A percentile compares a stretch with the other conserved stretches of the same genome.
phyloP scores from a whole-genome alignment of 2,797 vertebrate species.

The Muscicapa comitata region DNA sequence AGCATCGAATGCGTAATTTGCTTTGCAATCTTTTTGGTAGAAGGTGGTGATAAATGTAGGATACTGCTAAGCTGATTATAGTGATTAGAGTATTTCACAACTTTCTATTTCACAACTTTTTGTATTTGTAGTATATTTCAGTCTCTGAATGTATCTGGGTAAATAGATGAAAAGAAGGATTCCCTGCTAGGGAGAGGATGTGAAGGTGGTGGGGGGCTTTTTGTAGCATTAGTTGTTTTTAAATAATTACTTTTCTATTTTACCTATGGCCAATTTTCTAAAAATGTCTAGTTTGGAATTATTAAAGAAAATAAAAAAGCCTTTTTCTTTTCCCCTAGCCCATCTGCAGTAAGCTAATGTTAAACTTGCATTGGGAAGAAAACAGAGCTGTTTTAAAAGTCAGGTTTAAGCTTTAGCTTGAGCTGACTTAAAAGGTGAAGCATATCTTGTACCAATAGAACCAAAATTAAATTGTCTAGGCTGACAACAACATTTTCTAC shows the following conservation, averaged over 20 bases:
- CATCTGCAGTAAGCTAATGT: background rate
- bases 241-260: background rate
- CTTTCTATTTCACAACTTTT: slow-evolving; percentile 37
- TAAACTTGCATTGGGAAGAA: background rate
- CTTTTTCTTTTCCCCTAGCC: background rate
- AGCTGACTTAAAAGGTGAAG: background rate
- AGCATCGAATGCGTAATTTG: background rate
- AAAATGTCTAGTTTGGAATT: background rate
- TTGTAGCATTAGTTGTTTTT: background rate
- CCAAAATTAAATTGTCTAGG: background rate
- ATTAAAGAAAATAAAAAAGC: background rate
- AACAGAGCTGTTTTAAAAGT: background rate
- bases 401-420: background rate
- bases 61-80: slow-evolving; percentile 31
- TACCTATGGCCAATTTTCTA: background rate
- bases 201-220: background rate
- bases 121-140: slow-evolving; percentile 21
- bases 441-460: background rate
- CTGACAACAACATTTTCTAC: background rate
- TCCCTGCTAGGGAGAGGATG: background rate
- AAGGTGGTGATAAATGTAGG: slow-evolving; percentile 50
- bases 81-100: slow-evolving; percentile 54
- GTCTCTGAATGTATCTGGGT: background rate
- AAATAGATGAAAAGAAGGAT: background rate
- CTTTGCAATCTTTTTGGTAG: slow-evolving; percentile 41